Base-by-base conservation (phyloP, 2,113 vertebrate species). In the Pelobates fuscus region DNA sequence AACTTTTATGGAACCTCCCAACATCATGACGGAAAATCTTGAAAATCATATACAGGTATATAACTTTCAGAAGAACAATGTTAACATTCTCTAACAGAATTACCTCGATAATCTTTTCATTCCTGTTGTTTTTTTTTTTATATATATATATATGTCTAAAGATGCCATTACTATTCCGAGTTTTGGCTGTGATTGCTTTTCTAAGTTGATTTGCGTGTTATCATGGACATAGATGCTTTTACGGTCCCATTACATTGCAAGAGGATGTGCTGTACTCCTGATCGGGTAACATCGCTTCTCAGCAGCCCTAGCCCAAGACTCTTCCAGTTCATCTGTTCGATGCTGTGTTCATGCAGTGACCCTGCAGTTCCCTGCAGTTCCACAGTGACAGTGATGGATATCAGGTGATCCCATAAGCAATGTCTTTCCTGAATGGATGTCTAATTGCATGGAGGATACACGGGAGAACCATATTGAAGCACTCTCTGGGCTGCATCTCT, bases 291-390 rank as follows among this genome's bases (percentile, higher is more conserved):
- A 67, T 58, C 62, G n/a, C n/a, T 44, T 75, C 37, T 59, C 52
- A 44, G 63, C 54, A 27, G 71, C 52, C 52, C 24, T 67, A 75
- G 62, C 71, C 11, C n/a, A 32, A 59, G 71, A 75, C 44, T 67
- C 62, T 59, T 67, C 58, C 72, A n/a, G 54, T 76, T 76, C 72
- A 76, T 76, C 72, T 76, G 64, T 67, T 66, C 60, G 64, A 76
- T 76, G 64, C 72, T 67, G 72, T 52, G 64, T 44, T 76, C 72
- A 59, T 67, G 64, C 72, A 67, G 72, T 76, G 72, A 67, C 72
- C 64, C 64, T 76, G 24, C 15, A 46, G 41, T 64, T 60, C 30
- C 72, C 72, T 52, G 41, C 24, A 76, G 72, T 67, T 54, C 44
- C 20, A 41, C 54, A 26, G 62, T 76, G 72, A 76, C 72, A 76